Evolutionary conservation across 2,797 vertebrate genomes (phyloP), one percentile per base, ranked within the genome.

Genomic region (Coreius guichenoti): DNA sequence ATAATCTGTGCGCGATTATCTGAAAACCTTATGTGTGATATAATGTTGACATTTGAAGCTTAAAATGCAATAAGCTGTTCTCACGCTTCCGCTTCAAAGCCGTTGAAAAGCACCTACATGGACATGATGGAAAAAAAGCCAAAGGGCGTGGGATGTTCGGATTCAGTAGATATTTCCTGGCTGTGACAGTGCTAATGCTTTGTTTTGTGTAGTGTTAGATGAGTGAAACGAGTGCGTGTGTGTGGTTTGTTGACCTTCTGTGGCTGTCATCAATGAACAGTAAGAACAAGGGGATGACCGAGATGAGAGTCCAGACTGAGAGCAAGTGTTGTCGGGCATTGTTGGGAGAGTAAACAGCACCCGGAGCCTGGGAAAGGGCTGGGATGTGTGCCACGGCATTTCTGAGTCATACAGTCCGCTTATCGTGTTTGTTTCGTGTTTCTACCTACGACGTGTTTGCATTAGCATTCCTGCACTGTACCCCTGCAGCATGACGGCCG

Each of bases 361-460:
- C 79, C 31, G 8, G 90, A 88, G 88, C 90, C 91, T 84, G 92
- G 90, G 91, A 93, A 93, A 91, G 90, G 91, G 90, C 90, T 90
- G 89, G 92, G 93, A 94, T 94, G 90, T 91, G 90, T 91, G 89
- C 91, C 91, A 92, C 33, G 91, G 92, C 89, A 89, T 89, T 89
- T 93, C 90, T 93, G 93, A 94, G 89, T 95, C 93, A 94, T 89
- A 89, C 77, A 31, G 86, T 89, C 86, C 33, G 86, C 86, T 89
- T 87, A 91, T 91, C 93, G 82, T 83, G 84, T 88, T 90, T 89
- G 85, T 86, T 87, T 88, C 87, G 63, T 85, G 80, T 81, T 86
- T 84, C 73, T 89, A 90, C 83, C 86, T 88, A 65, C 63, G 84
- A 83, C 68, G 70, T 91, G 87, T 90, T 90, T 89, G 88, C 85